Base-by-base conservation (phyloP, 2,888 invertebrate genomes). In the Polydrusus tereticollis region DNA sequence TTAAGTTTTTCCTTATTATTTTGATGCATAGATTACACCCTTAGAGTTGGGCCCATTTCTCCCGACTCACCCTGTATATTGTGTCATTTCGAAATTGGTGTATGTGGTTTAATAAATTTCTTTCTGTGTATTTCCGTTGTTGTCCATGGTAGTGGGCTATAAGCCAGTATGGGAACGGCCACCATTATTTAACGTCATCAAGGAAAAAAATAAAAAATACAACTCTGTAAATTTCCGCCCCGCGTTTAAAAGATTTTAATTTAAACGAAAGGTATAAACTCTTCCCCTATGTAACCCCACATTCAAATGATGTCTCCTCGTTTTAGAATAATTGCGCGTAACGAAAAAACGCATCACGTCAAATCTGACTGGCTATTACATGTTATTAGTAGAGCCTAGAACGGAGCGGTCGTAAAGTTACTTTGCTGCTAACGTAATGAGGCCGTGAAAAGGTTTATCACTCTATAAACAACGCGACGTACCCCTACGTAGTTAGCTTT, bases 381-480 rank as follows among this genome's bases (percentile, higher is more conserved):
- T 66, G 65, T 63, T 71, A 59, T 67, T 67, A 67, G 69, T 73
- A 73, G 75, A 59, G 33, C 29, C 52, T 55, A 57, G 41, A 29
- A 41, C 47, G 58, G 74, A 71, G 63, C 18, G 16, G 73, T 82
- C 83, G 80, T 84, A 84, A 84, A 84, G 81, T 80, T 81, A 83
- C 81, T 81, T 82, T 79, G 79, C 80, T 78, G 80, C 81, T 81
- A 81, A 82, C 80, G 83, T 84, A 85, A 84, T 83, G 84, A 83
- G 81, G 79, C 82, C 80, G 80, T 80, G 80, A 80, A 81, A 78
- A 83, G 81, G 80, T 85, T 85, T 85, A 85, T 85, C 84, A 84
- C 84, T 82, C 84, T 80, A 85, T 85, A 85, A 85, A 84, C 83
- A 82, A 82, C 78, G 78, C 78, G 43, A 76, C 76, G 78, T 78